These are phyloP conservation scores for Phlogophora meticulosa DNA, from an alignment of 2,888 invertebrate species.

Conservation along the genomic window DNA sequence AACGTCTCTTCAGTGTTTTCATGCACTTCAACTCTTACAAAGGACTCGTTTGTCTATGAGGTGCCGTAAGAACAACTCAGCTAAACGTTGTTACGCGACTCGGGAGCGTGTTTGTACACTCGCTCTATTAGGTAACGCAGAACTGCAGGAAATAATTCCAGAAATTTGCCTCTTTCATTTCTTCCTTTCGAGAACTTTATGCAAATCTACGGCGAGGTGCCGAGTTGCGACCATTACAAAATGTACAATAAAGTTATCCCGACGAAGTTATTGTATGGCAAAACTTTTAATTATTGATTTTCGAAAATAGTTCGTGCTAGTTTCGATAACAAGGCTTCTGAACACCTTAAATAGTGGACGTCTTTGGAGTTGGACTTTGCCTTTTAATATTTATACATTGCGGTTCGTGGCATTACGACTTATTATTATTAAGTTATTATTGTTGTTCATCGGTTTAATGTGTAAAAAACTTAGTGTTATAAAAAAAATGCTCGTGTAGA, in stretches of 20 bases:
- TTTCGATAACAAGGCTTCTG: conserved; percentile 5
- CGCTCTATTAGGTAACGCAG: conserved; percentile 14
- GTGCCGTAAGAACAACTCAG: conserved; percentile 25
- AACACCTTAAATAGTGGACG: conserved; percentile 27
- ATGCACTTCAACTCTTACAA: conserved; percentile 13
- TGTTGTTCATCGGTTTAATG: conserved; percentile 8
- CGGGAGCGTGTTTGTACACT: conserved; percentile 18
- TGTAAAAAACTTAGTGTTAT: too few relatives aligned
- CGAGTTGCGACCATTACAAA: conserved; percentile 23
- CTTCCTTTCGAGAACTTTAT: conserved; percentile 20
- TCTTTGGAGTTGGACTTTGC: neutral
- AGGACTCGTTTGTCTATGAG: conserved; percentile 7
- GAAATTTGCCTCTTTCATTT: conserved; percentile 7
- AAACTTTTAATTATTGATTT: conserved; percentile 75
- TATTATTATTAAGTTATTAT: neutral
- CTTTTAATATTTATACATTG: neutral
- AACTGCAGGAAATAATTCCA: conserved; percentile 6
- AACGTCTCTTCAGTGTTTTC: too few relatives aligned
- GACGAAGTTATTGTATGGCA: conserved; percentile 54
- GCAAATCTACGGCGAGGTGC: conserved; percentile 18
- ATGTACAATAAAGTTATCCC: conserved; percentile 30
- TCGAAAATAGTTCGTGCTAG: conserved; percentile 48
- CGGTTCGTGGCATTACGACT: neutral
- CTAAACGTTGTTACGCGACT: conserved; percentile 31
- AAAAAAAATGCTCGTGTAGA: too few relatives aligned